Evolutionary conservation across 1,140 invertebrate genomes (phyloP).

Genomic region (Diuraphis noxia): DNA sequence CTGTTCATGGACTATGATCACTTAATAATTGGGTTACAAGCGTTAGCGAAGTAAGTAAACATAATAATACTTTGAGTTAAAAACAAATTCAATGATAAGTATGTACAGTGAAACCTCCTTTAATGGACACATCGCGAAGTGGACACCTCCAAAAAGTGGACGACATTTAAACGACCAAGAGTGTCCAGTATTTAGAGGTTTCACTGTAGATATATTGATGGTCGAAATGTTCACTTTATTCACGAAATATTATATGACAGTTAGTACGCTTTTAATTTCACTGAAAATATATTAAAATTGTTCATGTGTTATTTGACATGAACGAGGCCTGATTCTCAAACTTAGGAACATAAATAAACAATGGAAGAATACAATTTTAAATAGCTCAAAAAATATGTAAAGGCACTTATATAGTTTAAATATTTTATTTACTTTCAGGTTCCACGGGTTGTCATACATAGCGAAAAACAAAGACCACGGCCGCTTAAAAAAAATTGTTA

Average conservation of each 20-base stretch:
- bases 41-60: slow-evolving; percentile 31
- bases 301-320: neutral
- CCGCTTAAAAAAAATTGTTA: neutral
- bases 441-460: slow-evolving; percentile 43
- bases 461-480: neutral
- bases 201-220: neutral
- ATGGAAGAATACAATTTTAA: neutral
- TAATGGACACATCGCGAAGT: too few relatives aligned
- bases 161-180: too few relatives aligned
- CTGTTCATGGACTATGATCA: slow-evolving; percentile 20
- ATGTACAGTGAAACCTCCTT: too few relatives aligned
- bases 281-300: neutral
- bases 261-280: neutral
- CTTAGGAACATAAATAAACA: neutral
- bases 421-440: neutral
- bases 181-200: too few relatives aligned
- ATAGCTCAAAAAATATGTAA: neutral
- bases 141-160: too few relatives aligned
- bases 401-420: neutral
- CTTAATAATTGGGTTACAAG: neutral
- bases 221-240: neutral
- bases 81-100: neutral
- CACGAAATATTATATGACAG: neutral
- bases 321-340: neutral
- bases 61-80: neutral